Conservation (phyloP, 2,113 vertebrate species). For the Bambusicola thoracicus region DNA sequence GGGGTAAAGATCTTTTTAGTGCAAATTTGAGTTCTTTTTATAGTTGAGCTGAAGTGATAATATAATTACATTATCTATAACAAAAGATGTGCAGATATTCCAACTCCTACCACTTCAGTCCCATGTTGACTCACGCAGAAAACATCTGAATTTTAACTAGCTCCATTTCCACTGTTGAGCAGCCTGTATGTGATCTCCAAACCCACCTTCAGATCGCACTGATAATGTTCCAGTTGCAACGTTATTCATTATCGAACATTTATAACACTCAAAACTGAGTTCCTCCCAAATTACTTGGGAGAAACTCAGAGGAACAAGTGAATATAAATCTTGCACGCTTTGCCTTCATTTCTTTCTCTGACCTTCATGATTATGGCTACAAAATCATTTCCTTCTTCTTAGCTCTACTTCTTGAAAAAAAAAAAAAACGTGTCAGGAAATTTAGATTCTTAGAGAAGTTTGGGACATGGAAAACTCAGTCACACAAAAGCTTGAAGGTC, state of each 20-base stretch:
- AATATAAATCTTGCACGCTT: not conserved
- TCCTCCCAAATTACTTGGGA: conserved; percentile 20
- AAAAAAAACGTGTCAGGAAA: not conserved
- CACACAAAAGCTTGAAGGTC: not conserved
- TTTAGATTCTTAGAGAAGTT: not conserved
- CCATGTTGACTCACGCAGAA: not conserved
- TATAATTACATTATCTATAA: conserved; percentile 69
- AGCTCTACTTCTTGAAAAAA: not conserved
- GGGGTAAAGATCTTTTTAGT: conserved; percentile 50
- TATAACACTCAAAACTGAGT: not conserved
- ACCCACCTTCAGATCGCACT: not conserved
- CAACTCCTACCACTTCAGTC: not conserved
- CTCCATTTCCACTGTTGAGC: not conserved
- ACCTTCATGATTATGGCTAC: not conserved
- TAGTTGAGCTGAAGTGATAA: conserved; percentile 59
- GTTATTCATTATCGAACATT: conserved; percentile 7
- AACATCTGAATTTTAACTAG: conserved; percentile 30
- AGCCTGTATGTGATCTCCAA: not conserved
- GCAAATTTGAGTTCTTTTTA: conserved; percentile 65
- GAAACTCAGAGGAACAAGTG: not conserved
- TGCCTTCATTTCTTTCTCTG: not conserved
- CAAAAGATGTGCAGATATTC: conserved; percentile 42
- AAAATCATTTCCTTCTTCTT: not conserved
- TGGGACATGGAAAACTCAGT: not conserved
- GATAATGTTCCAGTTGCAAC: not conserved